Conservation (phyloP, 2,888 invertebrate species). For the Agrypnus murinus region DNA sequence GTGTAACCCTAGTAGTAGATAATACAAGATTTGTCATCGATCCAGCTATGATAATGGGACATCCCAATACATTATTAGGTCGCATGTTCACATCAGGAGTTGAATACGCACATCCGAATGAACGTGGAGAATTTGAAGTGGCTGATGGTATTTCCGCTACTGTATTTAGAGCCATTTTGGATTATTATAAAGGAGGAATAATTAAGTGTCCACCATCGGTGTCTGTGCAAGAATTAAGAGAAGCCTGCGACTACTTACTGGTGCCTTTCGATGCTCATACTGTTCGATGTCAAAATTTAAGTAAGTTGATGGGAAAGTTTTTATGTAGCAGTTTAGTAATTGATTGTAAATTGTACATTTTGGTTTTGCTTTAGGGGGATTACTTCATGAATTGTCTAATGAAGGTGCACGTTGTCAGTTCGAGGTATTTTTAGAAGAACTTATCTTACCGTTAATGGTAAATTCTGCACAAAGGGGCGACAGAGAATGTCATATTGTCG, state of each 20-base stretch:
- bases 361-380: conserved; percentile 78
- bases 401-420: conserved; percentile 99
- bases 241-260: conserved; percentile 98
- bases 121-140: conserved; percentile 95
- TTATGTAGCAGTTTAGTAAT: not conserved
- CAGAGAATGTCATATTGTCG: conserved; percentile 97
- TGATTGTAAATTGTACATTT: not conserved
- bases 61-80: conserved; percentile 99
- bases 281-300: conserved; percentile 95
- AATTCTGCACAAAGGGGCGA: conserved; percentile 95
- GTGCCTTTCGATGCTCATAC: conserved; percentile 98
- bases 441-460: conserved; percentile 98
- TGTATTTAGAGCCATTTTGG: conserved; percentile 95
- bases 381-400: conserved; percentile 98
- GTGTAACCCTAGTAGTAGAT: conserved; percentile 96
- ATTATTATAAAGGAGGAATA: conserved; percentile 93
- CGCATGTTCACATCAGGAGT: conserved; percentile 96
- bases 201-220: conserved; percentile 97
- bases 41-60: conserved; percentile 92
- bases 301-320: conserved; percentile 74
- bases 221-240: conserved; percentile 95
- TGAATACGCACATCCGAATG: conserved; percentile 95
- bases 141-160: conserved; percentile 97
- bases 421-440: conserved; percentile 94
- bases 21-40: conserved; percentile 94